A percentile compares a stretch with the other conserved stretches of the same genome.
phyloP scores from a whole-genome alignment of 2,888 invertebrate species.

The Parascotia fuliginaria region DNA sequence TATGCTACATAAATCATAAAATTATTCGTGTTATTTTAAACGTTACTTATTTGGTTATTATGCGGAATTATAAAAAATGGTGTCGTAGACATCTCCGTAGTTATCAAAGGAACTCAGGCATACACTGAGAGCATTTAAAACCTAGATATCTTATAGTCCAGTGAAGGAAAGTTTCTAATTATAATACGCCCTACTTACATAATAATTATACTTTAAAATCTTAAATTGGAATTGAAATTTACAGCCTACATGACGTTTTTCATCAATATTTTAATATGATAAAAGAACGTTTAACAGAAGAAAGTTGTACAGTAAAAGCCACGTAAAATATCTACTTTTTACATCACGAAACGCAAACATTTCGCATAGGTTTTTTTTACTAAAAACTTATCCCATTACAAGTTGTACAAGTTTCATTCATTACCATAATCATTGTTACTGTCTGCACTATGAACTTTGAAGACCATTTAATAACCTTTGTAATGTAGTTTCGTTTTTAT shows the following conservation, averaged over 20 bases:
- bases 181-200: too few relatives aligned
- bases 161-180: too few relatives aligned
- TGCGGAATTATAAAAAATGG: too few relatives aligned
- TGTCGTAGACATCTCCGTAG: too few relatives aligned
- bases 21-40: not conserved
- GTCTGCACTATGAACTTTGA: slow-evolving; percentile 8
- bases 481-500: slow-evolving; percentile 1
- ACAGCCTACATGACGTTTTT: too few relatives aligned
- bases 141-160: too few relatives aligned
- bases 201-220: too few relatives aligned
- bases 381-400: slow-evolving; percentile 61
- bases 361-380: slow-evolving; percentile 53
- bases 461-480: slow-evolving; percentile 1
- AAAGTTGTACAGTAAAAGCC: slow-evolving; percentile 25
- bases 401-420: slow-evolving; percentile 29
- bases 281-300: too few relatives aligned
- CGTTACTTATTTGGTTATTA: not conserved
- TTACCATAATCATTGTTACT: slow-evolving; percentile 34
- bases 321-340: slow-evolving; percentile 22
- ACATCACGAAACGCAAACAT: slow-evolving; percentile 35
- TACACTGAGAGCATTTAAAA: too few relatives aligned
- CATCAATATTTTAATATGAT: too few relatives aligned
- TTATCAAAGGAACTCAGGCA: too few relatives aligned
- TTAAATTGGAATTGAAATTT: too few relatives aligned
- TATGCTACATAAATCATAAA: slow-evolving; percentile 13